Conservation (phyloP, 2,113 vertebrate genomes). For the Caranx ignobilis region DNA sequence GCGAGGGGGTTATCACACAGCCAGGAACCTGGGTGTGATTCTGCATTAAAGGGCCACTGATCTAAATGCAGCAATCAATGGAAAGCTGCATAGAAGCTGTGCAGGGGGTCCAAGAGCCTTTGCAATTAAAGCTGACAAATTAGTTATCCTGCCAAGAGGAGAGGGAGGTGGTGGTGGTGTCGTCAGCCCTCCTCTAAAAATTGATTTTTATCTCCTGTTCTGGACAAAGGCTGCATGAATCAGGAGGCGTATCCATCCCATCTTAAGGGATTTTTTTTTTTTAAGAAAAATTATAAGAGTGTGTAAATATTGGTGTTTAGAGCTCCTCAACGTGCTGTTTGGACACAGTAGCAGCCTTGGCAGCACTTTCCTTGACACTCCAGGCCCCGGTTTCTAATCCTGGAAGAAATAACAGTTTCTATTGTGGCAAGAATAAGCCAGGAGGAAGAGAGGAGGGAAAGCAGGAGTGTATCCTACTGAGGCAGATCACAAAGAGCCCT, state of each 20-base stretch:
- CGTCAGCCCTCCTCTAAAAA: conserved; percentile 32
- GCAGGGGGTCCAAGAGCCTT: conserved; percentile 56
- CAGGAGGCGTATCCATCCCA: conserved; percentile 5
- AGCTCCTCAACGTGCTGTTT: neutral
- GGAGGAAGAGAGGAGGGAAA: conserved; percentile 49
- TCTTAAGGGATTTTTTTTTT: conserved; percentile 8
- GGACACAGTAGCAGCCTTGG: conserved; percentile 5
- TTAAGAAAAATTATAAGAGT: neutral
- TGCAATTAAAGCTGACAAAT: conserved; percentile 81
- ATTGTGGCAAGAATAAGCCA: conserved; percentile 43
- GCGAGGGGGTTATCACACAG: conserved; percentile 56
- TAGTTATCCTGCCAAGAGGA: conserved; percentile 56
- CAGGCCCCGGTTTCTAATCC: conserved; percentile 52
- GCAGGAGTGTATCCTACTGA: conserved; percentile 47
- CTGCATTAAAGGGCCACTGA: conserved; percentile 79
- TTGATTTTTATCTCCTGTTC: conserved; percentile 22
- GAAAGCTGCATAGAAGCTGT: conserved; percentile 58
- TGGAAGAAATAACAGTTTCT: conserved; percentile 50
- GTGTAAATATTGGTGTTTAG: conserved; percentile 30
- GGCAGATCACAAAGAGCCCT: conserved; percentile 65
- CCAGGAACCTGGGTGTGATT: conserved; percentile 70
- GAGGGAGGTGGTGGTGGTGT: conserved; percentile 19
- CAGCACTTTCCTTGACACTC: conserved; percentile 19
- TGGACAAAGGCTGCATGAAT: conserved; percentile 25
- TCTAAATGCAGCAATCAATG: conserved; percentile 78